Percentiles rank a stretch among this genome's conserved stretches.
These are phyloP conservation scores for Cancer borealis DNA, from an alignment of 2,888 invertebrate species.

Conservation along the genomic window DNA sequence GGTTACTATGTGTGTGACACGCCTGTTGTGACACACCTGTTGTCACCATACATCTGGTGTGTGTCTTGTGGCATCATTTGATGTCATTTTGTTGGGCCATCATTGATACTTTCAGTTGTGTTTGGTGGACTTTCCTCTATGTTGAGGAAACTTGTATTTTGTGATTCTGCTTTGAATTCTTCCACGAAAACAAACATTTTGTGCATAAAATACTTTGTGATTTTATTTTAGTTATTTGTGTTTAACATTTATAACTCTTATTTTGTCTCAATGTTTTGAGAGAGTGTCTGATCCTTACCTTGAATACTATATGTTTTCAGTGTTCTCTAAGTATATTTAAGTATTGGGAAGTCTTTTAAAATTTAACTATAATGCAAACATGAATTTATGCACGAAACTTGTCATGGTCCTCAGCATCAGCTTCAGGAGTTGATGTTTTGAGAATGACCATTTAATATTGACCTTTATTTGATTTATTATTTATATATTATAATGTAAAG, in stretches of 20 bases:
- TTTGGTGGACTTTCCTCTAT: neutral
- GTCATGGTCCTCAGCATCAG: neutral
- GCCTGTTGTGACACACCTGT: neutral
- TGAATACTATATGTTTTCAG: neutral
- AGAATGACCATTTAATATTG: neutral
- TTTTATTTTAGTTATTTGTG: neutral
- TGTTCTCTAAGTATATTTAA: neutral
- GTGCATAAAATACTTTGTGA: neutral
- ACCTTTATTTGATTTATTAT: neutral
- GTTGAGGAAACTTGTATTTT: neutral
- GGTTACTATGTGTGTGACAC: neutral
- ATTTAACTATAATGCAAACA: neutral
- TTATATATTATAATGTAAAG: neutral
- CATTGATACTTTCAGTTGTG: neutral
- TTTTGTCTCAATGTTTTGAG: neutral
- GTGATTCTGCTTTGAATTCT: neutral
- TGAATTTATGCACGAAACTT: neutral
- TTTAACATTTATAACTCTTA: neutral
- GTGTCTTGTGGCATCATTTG: neutral
- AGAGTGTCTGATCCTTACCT: neutral
- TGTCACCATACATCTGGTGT: neutral
- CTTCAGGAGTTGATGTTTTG: neutral
- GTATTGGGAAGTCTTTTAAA: neutral
- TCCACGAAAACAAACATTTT: neutral
- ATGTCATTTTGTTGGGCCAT: neutral